A percentile compares a stretch with the other conserved stretches of the same genome.
Evolutionary conservation across 2,113 vertebrate genomes (phyloP).

Genomic region (Heptranchias perlo): DNA sequence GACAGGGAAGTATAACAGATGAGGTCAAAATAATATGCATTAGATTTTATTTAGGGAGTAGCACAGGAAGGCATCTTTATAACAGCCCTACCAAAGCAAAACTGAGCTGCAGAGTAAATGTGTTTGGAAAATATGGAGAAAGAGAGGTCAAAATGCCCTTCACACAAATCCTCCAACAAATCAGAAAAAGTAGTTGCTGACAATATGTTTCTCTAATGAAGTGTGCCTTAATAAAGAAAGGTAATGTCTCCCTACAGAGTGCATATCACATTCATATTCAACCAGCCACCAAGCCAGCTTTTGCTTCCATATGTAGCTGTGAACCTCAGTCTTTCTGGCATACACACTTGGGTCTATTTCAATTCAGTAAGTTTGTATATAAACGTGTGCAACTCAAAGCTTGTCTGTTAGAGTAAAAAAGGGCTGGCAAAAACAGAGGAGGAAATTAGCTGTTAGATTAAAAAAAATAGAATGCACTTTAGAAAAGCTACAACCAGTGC

Average conservation of each 20-base stretch:
- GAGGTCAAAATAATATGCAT: neutral
- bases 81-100: neutral
- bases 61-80: neutral
- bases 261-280: neutral
- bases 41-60: neutral
- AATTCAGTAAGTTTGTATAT: neutral
- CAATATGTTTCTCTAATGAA: neutral
- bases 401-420: neutral
- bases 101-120: neutral
- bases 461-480: neutral
- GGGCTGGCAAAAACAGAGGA: neutral
- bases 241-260: neutral
- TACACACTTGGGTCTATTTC: neutral
- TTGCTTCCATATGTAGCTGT: neutral
- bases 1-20: neutral
- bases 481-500: neutral
- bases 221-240: neutral
- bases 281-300: neutral
- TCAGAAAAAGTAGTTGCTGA: neutral
- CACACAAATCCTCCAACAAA: conserved; percentile 1
- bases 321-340: neutral
- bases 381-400: neutral
- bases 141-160: neutral
- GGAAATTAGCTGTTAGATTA: neutral
- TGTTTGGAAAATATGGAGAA: no score